phyloP scores from a whole-genome alignment of 1,140 invertebrate genomes.

The Conus ventricosus region DNA sequence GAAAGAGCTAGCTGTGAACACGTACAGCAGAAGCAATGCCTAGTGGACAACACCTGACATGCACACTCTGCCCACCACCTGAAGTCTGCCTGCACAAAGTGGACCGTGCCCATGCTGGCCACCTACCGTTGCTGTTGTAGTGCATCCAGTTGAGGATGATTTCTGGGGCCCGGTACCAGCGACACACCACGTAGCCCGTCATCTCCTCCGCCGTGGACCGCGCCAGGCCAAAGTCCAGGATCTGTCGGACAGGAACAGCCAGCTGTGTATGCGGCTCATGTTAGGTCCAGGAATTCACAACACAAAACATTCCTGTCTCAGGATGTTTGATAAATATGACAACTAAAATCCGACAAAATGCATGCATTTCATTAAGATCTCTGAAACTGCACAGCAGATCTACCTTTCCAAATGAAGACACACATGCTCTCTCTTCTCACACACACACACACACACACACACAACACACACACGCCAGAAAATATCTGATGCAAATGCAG shows the following conservation, averaged over 20 bases:
- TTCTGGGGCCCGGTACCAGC: conserved; percentile 95
- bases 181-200: conserved; percentile 99
- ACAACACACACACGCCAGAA: neutral
- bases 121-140: conserved; percentile 93
- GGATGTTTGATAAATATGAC: no score
- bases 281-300: no score
- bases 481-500: neutral
- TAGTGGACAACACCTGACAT: no score
- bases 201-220: conserved; percentile 98
- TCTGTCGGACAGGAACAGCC: conserved; percentile 75
- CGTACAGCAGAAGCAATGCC: no score
- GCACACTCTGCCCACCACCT: no score
- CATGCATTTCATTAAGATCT: no score
- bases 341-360: no score
- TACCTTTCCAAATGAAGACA: neutral
- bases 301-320: no score
- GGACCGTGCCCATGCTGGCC: no score
- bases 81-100: no score
- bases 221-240: conserved; percentile 98
- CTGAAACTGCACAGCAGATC: neutral
- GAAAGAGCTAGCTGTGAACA: no score
- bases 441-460: neutral
- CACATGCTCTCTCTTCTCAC: neutral
- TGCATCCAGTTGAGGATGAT: conserved; percentile 99
- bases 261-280: no score